Evolutionary conservation across 2,888 invertebrate genomes (phyloP), one percentile per base, ranked within the genome.

Genomic region (Melieria crassipennis): DNA sequence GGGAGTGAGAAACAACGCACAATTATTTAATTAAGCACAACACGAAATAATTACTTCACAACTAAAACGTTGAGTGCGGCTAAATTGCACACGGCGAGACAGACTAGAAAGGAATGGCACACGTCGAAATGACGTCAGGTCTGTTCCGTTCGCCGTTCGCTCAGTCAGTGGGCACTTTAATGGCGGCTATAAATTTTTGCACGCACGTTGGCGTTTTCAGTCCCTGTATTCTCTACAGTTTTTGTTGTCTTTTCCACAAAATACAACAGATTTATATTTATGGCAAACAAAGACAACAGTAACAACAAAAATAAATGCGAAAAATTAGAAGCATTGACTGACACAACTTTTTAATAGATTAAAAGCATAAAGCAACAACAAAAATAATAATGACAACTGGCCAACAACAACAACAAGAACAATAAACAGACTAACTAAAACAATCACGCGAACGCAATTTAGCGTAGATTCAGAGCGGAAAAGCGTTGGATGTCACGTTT

Each of bases 401-500:
- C 30, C 30, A 30, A 30, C 30, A 16, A 16, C 16, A 16, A 16
- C 16, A 30, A 30, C 30, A 30, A 30, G 30, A 30, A 30, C 30
- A 30, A 30, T 30, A 30, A 30, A 30, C 30, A 30, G 30, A 30
- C 30, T 30, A 30, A 30, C 30, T 30, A 30, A 56, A 58, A 50
- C 13, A 56, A 55, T 50, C 47, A 57, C 47, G 65, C 58, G 42
- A 61, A 63, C 64, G n/a, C 43, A 60, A 67, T 60, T 60, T 60
- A 10, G 42, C 16, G 52, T 30, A 42, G 47, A 61, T 67, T 50
- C 61, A 61, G 60, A 67, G 60, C 67, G 67, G 67, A 67, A 67
- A 67, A 67, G 67, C 67, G 67, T 43, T 67, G 60, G 60, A 52
- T 67, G 67, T 67, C 67, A 67, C 67, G 67, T 67, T 67, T 67